phyloP scores from a whole-genome alignment of 53 echinoderm and acorn worm species.

The Apostichopus leukothele region DNA sequence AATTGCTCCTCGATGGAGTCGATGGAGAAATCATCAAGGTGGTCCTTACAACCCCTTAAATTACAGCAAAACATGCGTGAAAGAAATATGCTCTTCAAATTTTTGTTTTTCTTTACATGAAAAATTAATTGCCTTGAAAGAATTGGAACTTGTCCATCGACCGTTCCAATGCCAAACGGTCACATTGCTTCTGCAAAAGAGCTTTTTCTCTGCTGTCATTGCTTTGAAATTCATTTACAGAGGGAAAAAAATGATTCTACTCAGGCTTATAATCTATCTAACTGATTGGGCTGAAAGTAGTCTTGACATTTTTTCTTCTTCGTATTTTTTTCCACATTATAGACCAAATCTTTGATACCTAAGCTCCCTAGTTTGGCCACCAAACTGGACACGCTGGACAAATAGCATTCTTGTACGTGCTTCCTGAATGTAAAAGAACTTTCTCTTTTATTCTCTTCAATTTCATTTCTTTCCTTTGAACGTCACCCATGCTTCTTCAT shows the following conservation, averaged over 20 bases:
- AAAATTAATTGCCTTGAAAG: too few species aligned
- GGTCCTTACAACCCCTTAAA: too few species aligned
- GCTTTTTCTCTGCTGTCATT: too few species aligned
- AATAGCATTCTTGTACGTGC: constrained; percentile 57
- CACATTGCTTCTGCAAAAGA: too few species aligned
- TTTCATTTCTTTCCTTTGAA: constrained; percentile 13
- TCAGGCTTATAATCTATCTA: neutral
- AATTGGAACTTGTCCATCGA: too few species aligned
- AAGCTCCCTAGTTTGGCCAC: constrained; percentile 98
- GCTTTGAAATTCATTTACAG: too few species aligned
- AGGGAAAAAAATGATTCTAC: neutral
- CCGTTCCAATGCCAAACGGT: too few species aligned
- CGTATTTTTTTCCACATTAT: constrained; percentile 47
- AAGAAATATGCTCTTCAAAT: too few species aligned
- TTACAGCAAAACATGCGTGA: too few species aligned
- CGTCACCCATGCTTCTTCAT: neutral
- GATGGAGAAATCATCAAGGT: too few species aligned
- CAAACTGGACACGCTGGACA: constrained; percentile 88
- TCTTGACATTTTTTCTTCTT: constrained; percentile 31
- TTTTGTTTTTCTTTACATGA: too few species aligned
- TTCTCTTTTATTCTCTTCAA: constrained; percentile 19
- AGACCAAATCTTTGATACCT: constrained; percentile 99
- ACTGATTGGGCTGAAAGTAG: neutral
- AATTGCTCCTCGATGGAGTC: too few species aligned
- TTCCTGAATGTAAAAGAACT: constrained; percentile 23